Evolutionary conservation across 2,888 invertebrate species (phyloP), one percentile per base, ranked within the genome.

Genomic region (Macrosoma leucophasiata): DNA sequence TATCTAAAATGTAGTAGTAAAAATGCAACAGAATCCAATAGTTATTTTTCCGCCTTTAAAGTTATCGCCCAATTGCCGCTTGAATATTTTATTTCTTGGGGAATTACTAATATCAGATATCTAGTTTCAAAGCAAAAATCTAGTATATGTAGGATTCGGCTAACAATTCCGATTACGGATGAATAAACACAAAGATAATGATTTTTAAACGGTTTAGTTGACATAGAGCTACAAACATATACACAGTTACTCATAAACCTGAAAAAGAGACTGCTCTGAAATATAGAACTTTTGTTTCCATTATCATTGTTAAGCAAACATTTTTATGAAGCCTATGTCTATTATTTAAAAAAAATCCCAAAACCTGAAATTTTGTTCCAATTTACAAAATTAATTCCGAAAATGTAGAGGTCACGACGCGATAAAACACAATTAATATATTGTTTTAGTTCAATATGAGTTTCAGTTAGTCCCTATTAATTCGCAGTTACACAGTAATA

Each of bases 341-440:
- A 21, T 19, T 18, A 29, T 35, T 24, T 5, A 26, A 28, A 25
- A 24, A 26, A 17, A 13, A 26, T 28, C 32, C 29, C 31, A 18
- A 20, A 36, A 30, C 26, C 22, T 20, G 25, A 29, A 39, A 31
- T 24, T 34, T 28, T 31, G 39, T 35, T 38, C 27, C 36, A 36
- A 37, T 40, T 40, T 32, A 36, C 17, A 29, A 31, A 39, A 32
- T 36, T 34, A 36, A 33, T 20, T n/a, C n/a, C n/a, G n/a, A n/a
- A n/a, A n/a, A n/a, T n/a, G n/a, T n/a, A n/a, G n/a, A n/a, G n/a
- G n/a, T n/a, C n/a, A n/a, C n/a, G n/a, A n/a, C n/a, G n/a, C n/a
- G n/a, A n/a, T n/a, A n/a, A n/a, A n/a, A n/a, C 25, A 13, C 15
- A 8, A 22, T 3, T 29, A 20, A 11, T 6, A 9, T 26, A 3